Conservation (phyloP, 2,888 invertebrate species). For the Callinectes sapidus region DNA sequence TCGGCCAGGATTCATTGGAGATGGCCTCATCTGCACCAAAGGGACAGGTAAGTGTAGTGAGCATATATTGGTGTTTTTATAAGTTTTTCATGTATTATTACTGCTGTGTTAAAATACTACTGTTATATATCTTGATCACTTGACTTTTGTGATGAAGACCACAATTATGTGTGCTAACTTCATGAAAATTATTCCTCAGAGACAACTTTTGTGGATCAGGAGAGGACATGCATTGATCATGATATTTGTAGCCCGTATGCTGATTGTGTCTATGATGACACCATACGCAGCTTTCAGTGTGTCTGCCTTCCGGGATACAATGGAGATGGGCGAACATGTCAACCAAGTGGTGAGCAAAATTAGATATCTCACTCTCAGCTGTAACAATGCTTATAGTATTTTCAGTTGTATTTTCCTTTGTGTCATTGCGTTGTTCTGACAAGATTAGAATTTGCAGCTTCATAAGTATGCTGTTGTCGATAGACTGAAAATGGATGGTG, state of each 20-base stretch:
- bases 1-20: conserved; percentile 81
- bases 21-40: conserved; percentile 79
- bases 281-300: conserved; percentile 77
- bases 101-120: not conserved
- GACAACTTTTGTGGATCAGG: not conserved
- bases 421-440: too few relatives aligned
- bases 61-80: not conserved
- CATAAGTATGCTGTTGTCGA: not conserved
- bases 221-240: conserved; percentile 77
- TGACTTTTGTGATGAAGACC: not conserved
- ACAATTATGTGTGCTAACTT: not conserved
- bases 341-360: conserved; percentile 55
- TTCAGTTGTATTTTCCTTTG: too few relatives aligned
- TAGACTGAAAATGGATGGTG: not conserved
- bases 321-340: conserved; percentile 83
- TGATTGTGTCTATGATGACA: conserved; percentile 76
- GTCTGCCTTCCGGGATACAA: conserved; percentile 82
- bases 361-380: not conserved
- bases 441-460: not conserved
- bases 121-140: not conserved
- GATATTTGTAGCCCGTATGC: conserved; percentile 81
- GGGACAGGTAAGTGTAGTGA: conserved; percentile 52
- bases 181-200: conserved; percentile 34
- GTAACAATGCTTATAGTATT: not conserved
- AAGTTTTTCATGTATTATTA: not conserved